phyloP scores from a whole-genome alignment of 2,888 invertebrate species.

The Pollenia amentaria region DNA sequence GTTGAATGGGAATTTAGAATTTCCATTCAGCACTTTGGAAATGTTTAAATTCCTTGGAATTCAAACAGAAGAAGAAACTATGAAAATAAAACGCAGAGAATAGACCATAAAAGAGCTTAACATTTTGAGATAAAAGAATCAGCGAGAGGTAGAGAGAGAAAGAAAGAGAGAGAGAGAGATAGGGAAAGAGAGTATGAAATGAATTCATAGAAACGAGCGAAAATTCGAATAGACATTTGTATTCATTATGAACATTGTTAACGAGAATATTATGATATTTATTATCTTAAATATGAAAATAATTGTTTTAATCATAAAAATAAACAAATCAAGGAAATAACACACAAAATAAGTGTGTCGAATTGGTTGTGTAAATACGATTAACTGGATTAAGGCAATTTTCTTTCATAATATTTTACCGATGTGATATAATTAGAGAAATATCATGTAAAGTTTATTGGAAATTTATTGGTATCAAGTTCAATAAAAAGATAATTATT shows the following conservation, averaged over 20 bases:
- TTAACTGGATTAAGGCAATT: conserved; percentile 6
- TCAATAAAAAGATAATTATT: too few species aligned
- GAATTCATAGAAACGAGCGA: neutral
- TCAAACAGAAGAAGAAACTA: neutral
- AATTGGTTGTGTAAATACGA: neutral
- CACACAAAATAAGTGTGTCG: conserved; percentile 4
- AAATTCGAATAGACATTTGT: neutral
- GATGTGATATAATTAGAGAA: too few species aligned
- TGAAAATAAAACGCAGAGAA: neutral
- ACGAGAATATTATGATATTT: conserved; percentile 37
- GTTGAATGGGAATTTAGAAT: conserved; percentile 14
- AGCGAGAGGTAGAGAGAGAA: neutral
- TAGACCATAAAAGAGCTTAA: neutral
- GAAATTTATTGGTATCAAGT: too few species aligned
- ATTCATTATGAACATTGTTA: conserved; percentile 3
- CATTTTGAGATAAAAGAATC: conserved; percentile 2
- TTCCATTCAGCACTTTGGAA: conserved; percentile 1
- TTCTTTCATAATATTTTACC: too few species aligned
- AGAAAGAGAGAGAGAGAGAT: neutral
- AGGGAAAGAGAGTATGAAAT: neutral
- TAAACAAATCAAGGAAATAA: conserved; percentile 7
- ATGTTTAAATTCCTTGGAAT: conserved; percentile 13
- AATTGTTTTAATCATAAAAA: conserved; percentile 33
- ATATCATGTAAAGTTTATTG: too few species aligned
- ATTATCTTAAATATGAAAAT: conserved; percentile 47